A percentile compares a stretch with the other conserved stretches of the same genome.
These are phyloP conservation scores for Drosophila nigricruria DNA, from an alignment of 2,888 invertebrate genomes.

Conservation along the genomic window DNA sequence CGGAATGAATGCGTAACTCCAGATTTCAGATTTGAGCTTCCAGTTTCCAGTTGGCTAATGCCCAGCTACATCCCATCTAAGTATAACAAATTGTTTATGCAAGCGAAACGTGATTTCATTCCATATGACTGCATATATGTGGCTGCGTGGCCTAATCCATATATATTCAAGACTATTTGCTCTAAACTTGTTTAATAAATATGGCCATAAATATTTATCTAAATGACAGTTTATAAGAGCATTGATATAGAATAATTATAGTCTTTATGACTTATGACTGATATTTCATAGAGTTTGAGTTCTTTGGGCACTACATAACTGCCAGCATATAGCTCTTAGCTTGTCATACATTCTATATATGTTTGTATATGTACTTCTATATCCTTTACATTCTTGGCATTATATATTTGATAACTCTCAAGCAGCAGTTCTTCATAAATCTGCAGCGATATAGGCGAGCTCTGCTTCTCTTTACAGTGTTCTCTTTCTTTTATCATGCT, in stretches of 20 bases:
- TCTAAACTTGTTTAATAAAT: conserved; percentile 25
- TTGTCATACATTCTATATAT: neutral
- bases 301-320: too few relatives aligned
- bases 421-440: neutral
- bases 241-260: neutral
- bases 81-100: conserved; percentile 59
- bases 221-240: neutral
- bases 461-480: neutral
- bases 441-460: neutral
- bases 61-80: conserved; percentile 38
- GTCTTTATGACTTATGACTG: neutral
- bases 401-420: neutral
- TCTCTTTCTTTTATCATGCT: neutral
- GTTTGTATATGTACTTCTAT: neutral
- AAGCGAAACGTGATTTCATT: conserved; percentile 61
- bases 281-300: neutral
- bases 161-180: neutral
- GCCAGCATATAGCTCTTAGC: neutral
- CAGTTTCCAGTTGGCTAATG: conserved; percentile 59
- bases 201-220: neutral
- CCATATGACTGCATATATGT: conserved; percentile 44
- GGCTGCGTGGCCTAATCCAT: conserved; percentile 20
- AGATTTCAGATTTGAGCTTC: conserved; percentile 10
- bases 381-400: neutral
- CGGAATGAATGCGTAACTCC: conserved; percentile 57